Evolutionary conservation across 2,888 invertebrate genomes (phyloP).

Genomic region (Schizotus pectinicornis): DNA sequence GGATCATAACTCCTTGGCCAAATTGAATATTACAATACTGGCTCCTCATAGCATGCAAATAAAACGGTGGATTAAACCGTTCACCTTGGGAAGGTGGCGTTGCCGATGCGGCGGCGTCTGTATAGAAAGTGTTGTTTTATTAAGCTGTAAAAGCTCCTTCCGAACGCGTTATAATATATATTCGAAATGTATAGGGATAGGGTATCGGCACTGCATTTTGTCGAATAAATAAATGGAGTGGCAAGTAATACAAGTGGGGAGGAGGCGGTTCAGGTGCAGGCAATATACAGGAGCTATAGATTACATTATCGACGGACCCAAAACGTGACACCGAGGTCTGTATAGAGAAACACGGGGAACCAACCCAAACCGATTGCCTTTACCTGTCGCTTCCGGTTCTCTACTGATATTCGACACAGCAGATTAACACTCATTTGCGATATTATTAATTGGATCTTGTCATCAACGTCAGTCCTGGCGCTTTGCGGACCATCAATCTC

Average conservation of each 20-base stretch:
- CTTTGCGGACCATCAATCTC: slow-evolving; percentile 44
- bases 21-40: slow-evolving; percentile 26
- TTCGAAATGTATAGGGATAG: slow-evolving; percentile 44
- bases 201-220: slow-evolving; percentile 44
- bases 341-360: no score
- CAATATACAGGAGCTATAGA: slow-evolving; percentile 45
- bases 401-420: slow-evolving; percentile 39
- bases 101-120: slow-evolving; percentile 6
- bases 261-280: slow-evolving; percentile 33
- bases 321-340: slow-evolving; percentile 32
- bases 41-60: slow-evolving; percentile 19
- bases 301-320: slow-evolving; percentile 49
- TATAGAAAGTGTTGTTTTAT: slow-evolving; percentile 38
- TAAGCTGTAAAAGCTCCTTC: slow-evolving; percentile 41
- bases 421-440: slow-evolving; percentile 39
- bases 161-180: slow-evolving; percentile 38
- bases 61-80: slow-evolving; percentile 27
- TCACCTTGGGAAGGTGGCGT: slow-evolving; percentile 4
- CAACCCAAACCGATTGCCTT: no score
- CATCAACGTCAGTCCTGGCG: slow-evolving; percentile 43
- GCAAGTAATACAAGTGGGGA: slow-evolving; percentile 39
- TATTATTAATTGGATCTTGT: slow-evolving; percentile 48
- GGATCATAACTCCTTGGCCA: slow-evolving; percentile 20
- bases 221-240: slow-evolving; percentile 42
- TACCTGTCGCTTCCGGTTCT: slow-evolving; percentile 32